Base-by-base conservation (phyloP, 2,797 vertebrate genomes). In the Erithacus rubecula region DNA sequence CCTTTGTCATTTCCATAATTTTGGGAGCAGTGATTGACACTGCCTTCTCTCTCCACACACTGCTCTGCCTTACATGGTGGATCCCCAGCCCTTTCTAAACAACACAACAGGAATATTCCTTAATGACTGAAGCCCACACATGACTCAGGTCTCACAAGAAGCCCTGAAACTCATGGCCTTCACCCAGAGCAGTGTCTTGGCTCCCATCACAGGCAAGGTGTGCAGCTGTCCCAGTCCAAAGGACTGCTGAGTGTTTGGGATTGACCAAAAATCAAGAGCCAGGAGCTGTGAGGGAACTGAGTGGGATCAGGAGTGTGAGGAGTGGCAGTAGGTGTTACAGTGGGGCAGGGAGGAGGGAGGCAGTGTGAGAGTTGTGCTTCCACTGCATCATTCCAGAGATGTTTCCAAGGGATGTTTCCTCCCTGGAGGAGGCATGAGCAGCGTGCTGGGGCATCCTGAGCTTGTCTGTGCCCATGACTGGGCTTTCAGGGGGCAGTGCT, bases 361-460 rank as follows among this genome's bases (percentile, higher is more conserved):
- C 0, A 6, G 37, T 55, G 36, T 29, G 18, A 89, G 52, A 83
- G 67, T 21, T 88, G 78, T 51, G 52, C 30, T 46, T n/a, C 39
- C 21, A 6, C 19, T n/a, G 1, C 62, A 41, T 37, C 4, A 2
- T 46, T 36, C 59, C 0, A 0, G 37, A 51, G 32, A 29, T 65
- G 11, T 29, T 71, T 68, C 69, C 58, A 49, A 55, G 51, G 71
- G 64, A 10, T 1, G 0, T 77, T 67, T 68, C 13, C 53, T 49
- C 46, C 34, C 24, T 7, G 5, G 7, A 53, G 44, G 37, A n/a
- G 51, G 60, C 34, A 26, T 63, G 17, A 46, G 46, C 17, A 80
- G 30, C 0, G 0, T 56, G 30, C 41, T 70, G 63, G 37, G 27
- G 9, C 87, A 68, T 32, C 64, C 63, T 64, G 76, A 83, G 41